Conservation (phyloP, 1,140 invertebrate genomes). For the Campoletis sonorensis region DNA sequence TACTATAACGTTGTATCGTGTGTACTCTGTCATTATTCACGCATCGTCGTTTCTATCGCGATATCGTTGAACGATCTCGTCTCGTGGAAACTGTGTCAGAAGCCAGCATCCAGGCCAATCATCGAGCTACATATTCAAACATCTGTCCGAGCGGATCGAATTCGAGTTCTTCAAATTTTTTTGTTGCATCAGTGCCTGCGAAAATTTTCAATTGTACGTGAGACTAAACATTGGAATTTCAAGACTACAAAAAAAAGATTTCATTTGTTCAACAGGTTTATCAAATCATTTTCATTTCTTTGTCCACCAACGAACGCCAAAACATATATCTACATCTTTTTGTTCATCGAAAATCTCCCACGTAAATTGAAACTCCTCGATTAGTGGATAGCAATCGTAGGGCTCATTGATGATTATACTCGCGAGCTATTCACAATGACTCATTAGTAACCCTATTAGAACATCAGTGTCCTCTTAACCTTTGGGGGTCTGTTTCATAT, state of each 20-base stretch:
- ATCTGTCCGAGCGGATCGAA: not conserved
- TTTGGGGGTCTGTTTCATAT: conserved; percentile 67
- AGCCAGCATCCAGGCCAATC: conserved; percentile 5
- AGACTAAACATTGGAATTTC: too few species aligned
- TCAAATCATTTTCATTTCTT: too few species aligned
- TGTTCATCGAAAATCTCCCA: not conserved
- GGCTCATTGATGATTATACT: not conserved
- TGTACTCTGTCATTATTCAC: not conserved
- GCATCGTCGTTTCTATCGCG: not conserved
- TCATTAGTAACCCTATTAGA: conserved; percentile 63
- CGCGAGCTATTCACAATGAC: conserved; percentile 52
- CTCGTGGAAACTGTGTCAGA: conserved; percentile 6
- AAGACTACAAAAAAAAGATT: too few species aligned
- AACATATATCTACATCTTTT: too few species aligned
- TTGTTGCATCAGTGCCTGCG: not conserved
- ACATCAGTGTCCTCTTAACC: conserved; percentile 65
- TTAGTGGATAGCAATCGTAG: conserved; percentile 39
- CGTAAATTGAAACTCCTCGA: conserved; percentile 42
- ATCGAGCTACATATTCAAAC: not conserved
- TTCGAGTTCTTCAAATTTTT: not conserved
- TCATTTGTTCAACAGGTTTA: too few species aligned
- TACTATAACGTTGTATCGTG: not conserved
- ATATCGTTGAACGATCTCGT: not conserved
- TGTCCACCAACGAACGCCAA: too few species aligned
- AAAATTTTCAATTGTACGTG: not conserved